phyloP scores from a whole-genome alignment of 2,113 vertebrate species.

The Mobula hypostoma region DNA sequence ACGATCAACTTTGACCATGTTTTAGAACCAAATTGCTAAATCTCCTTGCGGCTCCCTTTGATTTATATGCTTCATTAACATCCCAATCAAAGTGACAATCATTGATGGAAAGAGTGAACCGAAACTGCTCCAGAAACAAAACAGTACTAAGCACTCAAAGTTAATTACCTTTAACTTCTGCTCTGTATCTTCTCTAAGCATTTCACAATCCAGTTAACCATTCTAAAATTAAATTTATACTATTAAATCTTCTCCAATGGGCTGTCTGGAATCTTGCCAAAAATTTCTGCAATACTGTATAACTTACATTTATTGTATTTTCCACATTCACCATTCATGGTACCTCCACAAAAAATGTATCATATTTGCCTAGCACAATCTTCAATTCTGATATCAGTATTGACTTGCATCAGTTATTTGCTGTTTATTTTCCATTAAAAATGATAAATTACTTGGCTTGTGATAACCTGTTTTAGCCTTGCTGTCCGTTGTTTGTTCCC shows the following conservation, averaged over 20 bases:
- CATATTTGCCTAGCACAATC: background rate
- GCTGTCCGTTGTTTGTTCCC: background rate
- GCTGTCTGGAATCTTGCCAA: background rate
- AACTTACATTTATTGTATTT: background rate
- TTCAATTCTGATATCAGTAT: background rate
- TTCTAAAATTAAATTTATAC: background rate
- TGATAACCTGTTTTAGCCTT: background rate
- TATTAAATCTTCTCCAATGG: background rate
- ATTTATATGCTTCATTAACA: background rate
- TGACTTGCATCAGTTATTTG: background rate
- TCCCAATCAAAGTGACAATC: background rate
- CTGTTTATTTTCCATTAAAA: background rate
- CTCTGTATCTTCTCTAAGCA: background rate
- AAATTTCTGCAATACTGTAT: background rate
- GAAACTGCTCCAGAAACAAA: background rate
- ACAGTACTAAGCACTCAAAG: background rate
- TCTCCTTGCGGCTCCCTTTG: background rate
- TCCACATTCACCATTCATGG: background rate
- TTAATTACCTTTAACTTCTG: background rate
- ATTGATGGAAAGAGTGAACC: background rate
- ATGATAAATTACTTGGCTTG: background rate
- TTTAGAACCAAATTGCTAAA: too few species aligned
- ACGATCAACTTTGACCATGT: too few species aligned
- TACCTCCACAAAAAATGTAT: background rate
- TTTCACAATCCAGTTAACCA: background rate